These are phyloP conservation scores for Acanthosepion esculentum DNA, from an alignment of 2,888 invertebrate species.

Conservation along the genomic window DNA sequence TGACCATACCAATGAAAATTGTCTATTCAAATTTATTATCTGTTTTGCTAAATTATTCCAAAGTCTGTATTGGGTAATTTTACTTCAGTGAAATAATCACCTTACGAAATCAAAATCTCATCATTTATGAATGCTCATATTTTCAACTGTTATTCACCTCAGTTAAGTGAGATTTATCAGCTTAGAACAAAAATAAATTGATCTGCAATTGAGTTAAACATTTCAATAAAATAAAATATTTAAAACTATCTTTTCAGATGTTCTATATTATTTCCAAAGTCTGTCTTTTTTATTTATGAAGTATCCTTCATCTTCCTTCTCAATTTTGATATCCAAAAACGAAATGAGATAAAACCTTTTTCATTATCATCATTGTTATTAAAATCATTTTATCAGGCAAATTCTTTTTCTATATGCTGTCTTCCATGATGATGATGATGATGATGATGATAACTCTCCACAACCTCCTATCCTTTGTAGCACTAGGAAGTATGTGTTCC, in stretches of 20 bases:
- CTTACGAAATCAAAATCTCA: not conserved
- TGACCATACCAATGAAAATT: not conserved
- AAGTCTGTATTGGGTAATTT: not conserved
- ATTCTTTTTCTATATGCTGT: not conserved
- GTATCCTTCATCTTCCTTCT: not conserved
- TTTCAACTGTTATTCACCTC: not conserved
- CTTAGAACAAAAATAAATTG: not conserved
- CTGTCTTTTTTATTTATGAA: not conserved
- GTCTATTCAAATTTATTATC: not conserved
- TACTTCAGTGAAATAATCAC: slow-evolving; percentile 16
- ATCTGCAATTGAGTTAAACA: not conserved
- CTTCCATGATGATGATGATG: no score
- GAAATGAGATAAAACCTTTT: not conserved
- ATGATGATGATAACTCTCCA: no score
- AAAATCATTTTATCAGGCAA: not conserved
- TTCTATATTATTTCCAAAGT: not conserved
- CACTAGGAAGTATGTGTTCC: no score
- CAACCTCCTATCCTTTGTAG: no score
- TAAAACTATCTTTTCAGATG: not conserved
- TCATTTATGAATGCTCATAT: not conserved
- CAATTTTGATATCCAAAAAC: not conserved
- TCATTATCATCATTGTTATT: not conserved
- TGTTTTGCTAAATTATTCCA: not conserved
- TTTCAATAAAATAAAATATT: not conserved
- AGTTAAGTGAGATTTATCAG: not conserved